These are phyloP conservation scores for Polyommatus iphigenia DNA, from an alignment of 2,888 invertebrate genomes.

Conservation along the genomic window DNA sequence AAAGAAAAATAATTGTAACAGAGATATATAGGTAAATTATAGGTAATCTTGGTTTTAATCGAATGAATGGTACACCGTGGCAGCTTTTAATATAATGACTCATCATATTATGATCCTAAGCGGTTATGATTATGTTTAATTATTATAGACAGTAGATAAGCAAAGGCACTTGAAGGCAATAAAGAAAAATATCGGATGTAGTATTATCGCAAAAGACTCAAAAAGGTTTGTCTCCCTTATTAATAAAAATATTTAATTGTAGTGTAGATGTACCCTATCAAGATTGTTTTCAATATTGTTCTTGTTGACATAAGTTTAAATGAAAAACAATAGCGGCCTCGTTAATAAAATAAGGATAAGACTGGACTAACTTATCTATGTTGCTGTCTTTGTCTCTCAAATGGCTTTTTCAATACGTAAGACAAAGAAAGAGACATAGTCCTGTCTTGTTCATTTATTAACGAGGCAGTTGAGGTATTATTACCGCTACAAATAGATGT, in stretches of 20 bases:
- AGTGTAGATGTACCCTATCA: neutral
- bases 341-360: neutral
- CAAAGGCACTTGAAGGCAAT: constrained; percentile 23
- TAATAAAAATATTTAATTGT: neutral
- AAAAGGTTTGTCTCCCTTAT: constrained; percentile 8
- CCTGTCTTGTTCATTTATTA: neutral
- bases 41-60: neutral
- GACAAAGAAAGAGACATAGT: neutral
- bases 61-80: constrained; percentile 6
- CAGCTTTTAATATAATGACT: neutral
- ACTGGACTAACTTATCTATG: neutral
- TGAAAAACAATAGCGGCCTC: neutral
- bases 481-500: constrained; percentile 10
- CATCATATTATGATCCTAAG: neutral
- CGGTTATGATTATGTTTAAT: neutral
- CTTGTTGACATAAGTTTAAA: constrained; percentile 21
- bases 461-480: neutral
- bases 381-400: neutral
- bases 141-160: constrained; percentile 12
- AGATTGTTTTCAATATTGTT: constrained; percentile 16
- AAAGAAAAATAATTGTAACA: neutral
- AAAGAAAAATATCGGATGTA: constrained; percentile 25
- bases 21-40: neutral
- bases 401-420: neutral
- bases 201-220: constrained; percentile 26